Evolutionary conservation across 1,140 invertebrate genomes (phyloP).

Genomic region (Pseudomyrmex dendroicus): DNA sequence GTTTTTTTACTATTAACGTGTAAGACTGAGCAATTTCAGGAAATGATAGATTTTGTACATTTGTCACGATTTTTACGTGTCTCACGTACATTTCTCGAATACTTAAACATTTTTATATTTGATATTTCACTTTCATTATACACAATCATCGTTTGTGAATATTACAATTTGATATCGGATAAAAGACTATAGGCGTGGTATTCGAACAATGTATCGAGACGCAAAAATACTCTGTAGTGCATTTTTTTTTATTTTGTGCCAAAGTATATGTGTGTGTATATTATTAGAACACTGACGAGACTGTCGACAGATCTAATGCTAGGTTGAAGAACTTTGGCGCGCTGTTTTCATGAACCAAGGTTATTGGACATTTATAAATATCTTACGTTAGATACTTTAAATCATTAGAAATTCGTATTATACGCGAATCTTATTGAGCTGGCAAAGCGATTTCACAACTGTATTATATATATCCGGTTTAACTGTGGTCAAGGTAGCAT

Average conservation of each 20-base stretch:
- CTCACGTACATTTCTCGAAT: neutral
- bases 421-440: neutral
- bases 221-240: conserved; percentile 55
- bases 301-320: conserved; percentile 4
- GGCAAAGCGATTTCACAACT: conserved; percentile 7
- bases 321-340: conserved; percentile 20
- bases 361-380: conserved; percentile 44
- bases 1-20: conserved; percentile 46
- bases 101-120: conserved; percentile 47
- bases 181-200: neutral
- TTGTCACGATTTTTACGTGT: conserved; percentile 23
- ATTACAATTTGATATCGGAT: neutral
- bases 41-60: conserved; percentile 43
- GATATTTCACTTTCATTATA: conserved; percentile 24
- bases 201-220: conserved; percentile 38
- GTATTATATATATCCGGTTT: neutral
- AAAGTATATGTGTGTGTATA: conserved; percentile 27
- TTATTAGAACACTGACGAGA: conserved; percentile 24
- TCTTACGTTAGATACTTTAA: conserved; percentile 10
- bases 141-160: neutral
- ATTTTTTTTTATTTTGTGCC: conserved; percentile 58
- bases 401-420: conserved; percentile 17
- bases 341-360: conserved; percentile 2
- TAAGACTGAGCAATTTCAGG: conserved; percentile 32
- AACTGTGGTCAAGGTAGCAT: neutral